A percentile compares a stretch with the other conserved stretches of the same genome.
Conservation (phyloP, 2,113 vertebrate species). For the Miniopterus natalensis region DNA sequence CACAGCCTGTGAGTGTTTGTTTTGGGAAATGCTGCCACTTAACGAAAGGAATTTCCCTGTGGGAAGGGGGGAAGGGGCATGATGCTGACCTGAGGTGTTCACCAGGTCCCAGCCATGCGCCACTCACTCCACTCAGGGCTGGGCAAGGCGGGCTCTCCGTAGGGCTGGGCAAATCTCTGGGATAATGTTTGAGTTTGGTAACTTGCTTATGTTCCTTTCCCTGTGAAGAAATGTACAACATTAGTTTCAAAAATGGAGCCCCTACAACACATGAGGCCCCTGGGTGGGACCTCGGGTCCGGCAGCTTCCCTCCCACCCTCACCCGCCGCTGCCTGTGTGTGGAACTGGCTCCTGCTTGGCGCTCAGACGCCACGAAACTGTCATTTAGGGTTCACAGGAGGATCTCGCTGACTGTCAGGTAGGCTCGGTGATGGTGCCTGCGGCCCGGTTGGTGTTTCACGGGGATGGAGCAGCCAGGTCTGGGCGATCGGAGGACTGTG, state of each 20-base stretch:
- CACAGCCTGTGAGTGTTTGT: background rate
- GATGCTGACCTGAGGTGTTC: background rate
- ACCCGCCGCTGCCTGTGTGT: constrained; percentile 65
- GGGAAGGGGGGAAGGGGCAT: background rate
- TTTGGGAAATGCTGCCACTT: background rate
- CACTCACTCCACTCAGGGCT: fast-evolving
- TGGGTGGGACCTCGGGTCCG: constrained; percentile 77
- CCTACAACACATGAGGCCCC: constrained; percentile 59
- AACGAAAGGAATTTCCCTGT: background rate
- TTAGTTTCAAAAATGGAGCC: constrained; percentile 35
- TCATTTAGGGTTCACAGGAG: constrained; percentile 81
- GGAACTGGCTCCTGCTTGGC: constrained; percentile 68
- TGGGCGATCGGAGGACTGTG: too few species aligned
- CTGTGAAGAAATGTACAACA: constrained; percentile 20
- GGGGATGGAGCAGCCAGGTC: too few species aligned
- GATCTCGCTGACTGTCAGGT: constrained; percentile 67
- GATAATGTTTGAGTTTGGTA: too few species aligned
- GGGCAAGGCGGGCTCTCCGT: background rate
- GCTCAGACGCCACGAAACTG: constrained; percentile 80
- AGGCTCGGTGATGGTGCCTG: background rate
- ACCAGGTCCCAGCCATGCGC: background rate
- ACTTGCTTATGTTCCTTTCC: background rate
- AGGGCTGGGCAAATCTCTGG: background rate
- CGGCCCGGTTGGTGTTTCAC: too few species aligned
- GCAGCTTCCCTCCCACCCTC: background rate